These are phyloP conservation scores for Todiramphus saurophagus DNA, from an alignment of 2,113 vertebrate genomes.

Conservation along the genomic window DNA sequence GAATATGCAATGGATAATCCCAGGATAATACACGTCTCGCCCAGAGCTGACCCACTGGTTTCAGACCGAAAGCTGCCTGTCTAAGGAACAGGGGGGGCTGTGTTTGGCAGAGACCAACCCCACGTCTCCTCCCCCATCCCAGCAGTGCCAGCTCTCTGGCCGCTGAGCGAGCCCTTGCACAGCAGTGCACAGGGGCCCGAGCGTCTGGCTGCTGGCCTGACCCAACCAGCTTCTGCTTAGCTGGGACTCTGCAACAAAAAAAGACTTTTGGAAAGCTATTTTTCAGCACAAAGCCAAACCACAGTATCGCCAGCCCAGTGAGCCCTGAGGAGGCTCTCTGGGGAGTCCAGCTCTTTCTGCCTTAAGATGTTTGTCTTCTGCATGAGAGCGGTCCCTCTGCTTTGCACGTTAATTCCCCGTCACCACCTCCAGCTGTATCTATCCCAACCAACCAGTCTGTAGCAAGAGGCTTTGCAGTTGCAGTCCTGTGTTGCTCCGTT, in stretches of 20 bases:
- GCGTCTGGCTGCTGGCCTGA: not conserved
- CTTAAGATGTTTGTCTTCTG: not conserved
- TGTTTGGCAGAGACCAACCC: not conserved
- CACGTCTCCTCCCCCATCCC: not conserved
- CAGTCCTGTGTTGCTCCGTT: not conserved
- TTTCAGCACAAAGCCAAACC: not conserved
- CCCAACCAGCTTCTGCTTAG: not conserved
- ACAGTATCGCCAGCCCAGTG: not conserved
- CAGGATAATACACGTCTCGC: constrained; percentile 30
- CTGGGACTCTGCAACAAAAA: not conserved
- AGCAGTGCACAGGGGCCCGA: not conserved
- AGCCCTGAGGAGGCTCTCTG: not conserved
- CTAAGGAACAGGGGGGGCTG: not conserved
- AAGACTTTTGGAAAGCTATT: not conserved
- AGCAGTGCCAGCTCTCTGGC: no score
- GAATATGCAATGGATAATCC: constrained; percentile 39
- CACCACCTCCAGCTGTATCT: accelerated
- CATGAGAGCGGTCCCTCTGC: not conserved
- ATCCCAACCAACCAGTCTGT: not conserved
- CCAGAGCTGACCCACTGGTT: constrained; percentile 19
- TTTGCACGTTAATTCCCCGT: not conserved
- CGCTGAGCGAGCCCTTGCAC: no score
- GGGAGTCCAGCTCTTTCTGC: not conserved
- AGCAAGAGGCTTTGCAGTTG: not conserved
- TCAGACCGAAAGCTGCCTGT: constrained; percentile 18